Evolutionary conservation across 2,888 invertebrate species (phyloP), one percentile per base, ranked within the genome.

Genomic region (Pristionchus arcanus): DNA sequence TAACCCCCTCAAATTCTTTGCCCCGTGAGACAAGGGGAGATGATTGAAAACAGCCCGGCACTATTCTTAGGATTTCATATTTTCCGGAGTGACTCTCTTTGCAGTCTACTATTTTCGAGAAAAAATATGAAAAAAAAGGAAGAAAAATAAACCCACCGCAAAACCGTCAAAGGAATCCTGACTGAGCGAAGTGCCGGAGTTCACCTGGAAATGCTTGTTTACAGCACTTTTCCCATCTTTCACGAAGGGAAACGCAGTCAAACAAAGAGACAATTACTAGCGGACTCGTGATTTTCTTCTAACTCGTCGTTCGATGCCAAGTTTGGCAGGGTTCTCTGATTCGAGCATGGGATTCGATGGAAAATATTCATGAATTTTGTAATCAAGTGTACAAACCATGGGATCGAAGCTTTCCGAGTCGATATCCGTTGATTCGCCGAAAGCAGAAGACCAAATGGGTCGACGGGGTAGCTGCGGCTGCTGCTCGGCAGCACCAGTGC

Each of bases 351-450:
- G 42, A 42, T 42, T 42, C 42, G 42, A 42, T 5, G 42, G 42
- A 42, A 42, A 42, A 42, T 42, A 42, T 55, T 55, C 15, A 19
- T 4, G 55, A 55, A 9, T 55, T 55, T 19, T 13, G 71, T n/a
- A n/a, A n/a, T n/a, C 2, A 19, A 9, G 71, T 4, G 13, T 2
- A 15, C 83, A 9, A n/a, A 55, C 84, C 87, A 88, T 55, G 9
- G 87, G 74, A 74, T 88, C 87, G 55, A 42, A 55, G 34, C 74
- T 74, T 74, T 88, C 87, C 53, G 87, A 88, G 9, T 87, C 87
- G 49, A 49, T 15, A 49, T 87, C 87, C 7, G 55, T 53, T 3
- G 87, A 88, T 4, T 42, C 34, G 25, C 87, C 87, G 74, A 88
- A 88, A 0, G 87, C 87, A 1, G 74, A 74, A 11, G 87, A 88